These are phyloP conservation scores for Murina feae DNA, from an alignment of 2,113 vertebrate genomes.

Conservation along the genomic window DNA sequence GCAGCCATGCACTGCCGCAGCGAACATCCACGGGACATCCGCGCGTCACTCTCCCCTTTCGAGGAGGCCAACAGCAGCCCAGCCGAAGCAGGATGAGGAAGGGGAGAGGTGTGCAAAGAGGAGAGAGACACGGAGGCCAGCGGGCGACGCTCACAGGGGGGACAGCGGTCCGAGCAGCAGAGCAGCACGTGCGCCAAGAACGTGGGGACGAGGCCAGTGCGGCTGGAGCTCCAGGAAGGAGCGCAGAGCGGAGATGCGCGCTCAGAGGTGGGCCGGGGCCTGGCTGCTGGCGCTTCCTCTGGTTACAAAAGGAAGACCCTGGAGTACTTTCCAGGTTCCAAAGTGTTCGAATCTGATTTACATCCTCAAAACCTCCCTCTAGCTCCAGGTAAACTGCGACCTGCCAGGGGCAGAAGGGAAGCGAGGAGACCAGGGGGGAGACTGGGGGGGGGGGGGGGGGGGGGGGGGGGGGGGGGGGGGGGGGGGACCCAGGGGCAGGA, in stretches of 20 bases:
- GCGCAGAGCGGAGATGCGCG: not conserved
- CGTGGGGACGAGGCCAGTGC: not conserved
- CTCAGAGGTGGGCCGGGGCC: not conserved
- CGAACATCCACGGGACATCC: not conserved
- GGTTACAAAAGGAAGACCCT: not conserved
- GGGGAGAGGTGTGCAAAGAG: not conserved
- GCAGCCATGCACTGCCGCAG: not conserved
- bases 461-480: not conserved
- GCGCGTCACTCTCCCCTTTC: not conserved
- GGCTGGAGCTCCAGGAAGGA: not conserved
- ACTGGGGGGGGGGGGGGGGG: not conserved
- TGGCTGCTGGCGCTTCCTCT: not conserved
- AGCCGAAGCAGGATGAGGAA: not conserved
- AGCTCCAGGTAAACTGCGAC: not conserved
- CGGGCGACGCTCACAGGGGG: not conserved
- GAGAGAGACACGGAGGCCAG: not conserved
- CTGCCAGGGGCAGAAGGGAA: too few relatives aligned
- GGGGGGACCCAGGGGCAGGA: rapidly evolving
- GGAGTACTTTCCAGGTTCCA: not conserved
- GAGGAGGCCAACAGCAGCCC: not conserved
- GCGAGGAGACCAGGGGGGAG: not conserved
- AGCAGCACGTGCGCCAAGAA: not conserved
- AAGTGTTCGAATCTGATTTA: not conserved
- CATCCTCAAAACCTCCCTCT: not conserved
- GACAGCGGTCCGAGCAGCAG: not conserved